Evolutionary conservation across 2,888 invertebrate species (phyloP), one percentile per base, ranked within the genome.

Genomic region (Drosophila dives): DNA sequence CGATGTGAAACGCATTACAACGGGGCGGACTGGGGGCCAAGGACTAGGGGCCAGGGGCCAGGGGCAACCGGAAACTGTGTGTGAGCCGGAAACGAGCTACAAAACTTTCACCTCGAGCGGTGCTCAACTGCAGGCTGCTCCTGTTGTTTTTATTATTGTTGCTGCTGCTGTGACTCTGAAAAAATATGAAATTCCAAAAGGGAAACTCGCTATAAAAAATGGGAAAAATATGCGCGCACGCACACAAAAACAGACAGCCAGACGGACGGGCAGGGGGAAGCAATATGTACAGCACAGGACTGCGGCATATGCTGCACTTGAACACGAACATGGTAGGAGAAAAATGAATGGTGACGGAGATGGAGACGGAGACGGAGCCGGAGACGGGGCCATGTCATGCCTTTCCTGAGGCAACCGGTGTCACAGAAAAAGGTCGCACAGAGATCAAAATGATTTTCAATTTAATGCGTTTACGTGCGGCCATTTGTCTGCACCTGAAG

Each of bases 381-480:
- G 42, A 42, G n/a, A 42, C 34, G 51, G 32, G 38, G 65, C 23
- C 23, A 45, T 45, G 55, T 61, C 55, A 54, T 45, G 51, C 48
- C 62, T 66, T 49, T 63, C 32, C 29, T 65, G 59, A 50, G 60
- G 55, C 69, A 63, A 42, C 33, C 54, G 45, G 68, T 75, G 80
- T 76, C 70, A 68, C 54, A 23, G 60, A 48, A 66, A 71, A 78
- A 86, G 80, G 83, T 87, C 85, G 74, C 83, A 58, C 62, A 75
- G 79, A 83, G 86, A 79, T 89, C 81, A 83, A 88, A 91, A 86
- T 91, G 90, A 89, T 90, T 90, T 90, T 91, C 88, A 88, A 91
- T 91, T 91, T 81, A 90, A 90, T 83, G 90, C 80, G 71, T 75
- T 88, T 83, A 84, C 90, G 86, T 89, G 89, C 81, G 80, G 80